These are phyloP conservation scores for Rhabdomys dilectus DNA, from an alignment of 2,113 vertebrate genomes.

Conservation along the genomic window DNA sequence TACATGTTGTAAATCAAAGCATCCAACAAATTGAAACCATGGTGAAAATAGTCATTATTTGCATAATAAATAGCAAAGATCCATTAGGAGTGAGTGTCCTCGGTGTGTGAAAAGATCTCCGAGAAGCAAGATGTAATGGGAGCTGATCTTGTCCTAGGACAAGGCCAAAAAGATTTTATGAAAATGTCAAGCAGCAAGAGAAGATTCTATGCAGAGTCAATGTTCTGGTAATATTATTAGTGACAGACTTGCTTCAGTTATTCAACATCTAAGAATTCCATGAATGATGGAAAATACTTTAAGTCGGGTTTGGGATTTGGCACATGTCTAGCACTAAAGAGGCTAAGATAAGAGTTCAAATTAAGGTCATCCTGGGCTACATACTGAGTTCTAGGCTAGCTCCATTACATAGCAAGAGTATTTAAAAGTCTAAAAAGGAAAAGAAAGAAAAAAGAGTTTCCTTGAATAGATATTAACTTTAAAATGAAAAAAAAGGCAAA, in stretches of 20 bases:
- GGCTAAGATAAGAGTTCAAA: not conserved
- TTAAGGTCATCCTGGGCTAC: not conserved
- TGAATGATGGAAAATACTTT: not conserved
- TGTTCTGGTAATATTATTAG: not conserved
- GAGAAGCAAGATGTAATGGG: not conserved
- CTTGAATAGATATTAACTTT: not conserved
- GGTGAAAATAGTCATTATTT: not conserved
- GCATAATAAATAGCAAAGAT: not conserved
- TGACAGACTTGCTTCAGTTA: not conserved
- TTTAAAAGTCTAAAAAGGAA: not conserved
- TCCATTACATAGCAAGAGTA: not conserved
- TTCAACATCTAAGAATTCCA: not conserved
- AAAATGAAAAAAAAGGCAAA: not conserved
- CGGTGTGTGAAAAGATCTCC: not conserved
- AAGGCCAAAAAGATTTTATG: not conserved
- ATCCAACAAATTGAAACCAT: conserved; percentile 2
- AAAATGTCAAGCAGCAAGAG: not conserved
- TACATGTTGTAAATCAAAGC: not conserved
- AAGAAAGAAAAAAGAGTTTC: not conserved
- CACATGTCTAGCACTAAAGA: not conserved
- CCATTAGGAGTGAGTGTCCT: not conserved
- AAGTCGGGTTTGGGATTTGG: too few species aligned
- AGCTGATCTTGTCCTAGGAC: not conserved
- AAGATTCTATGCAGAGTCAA: conserved; percentile 20
- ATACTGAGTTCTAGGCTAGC: not conserved